Conservation (phyloP, 2,113 vertebrate genomes). For the Apteryx owenii region DNA sequence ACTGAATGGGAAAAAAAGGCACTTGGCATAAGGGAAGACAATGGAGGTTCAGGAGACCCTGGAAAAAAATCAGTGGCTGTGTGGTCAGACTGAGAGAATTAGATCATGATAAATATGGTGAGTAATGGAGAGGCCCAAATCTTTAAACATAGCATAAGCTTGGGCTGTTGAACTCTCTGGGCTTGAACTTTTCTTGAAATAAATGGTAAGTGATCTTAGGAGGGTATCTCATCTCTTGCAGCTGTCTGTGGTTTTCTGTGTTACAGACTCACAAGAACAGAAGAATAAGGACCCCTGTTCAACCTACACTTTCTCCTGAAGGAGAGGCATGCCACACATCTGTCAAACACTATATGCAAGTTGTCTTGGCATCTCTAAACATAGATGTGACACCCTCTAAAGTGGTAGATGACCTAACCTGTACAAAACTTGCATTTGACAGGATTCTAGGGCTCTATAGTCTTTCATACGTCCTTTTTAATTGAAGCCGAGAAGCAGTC, state of each 20-base stretch:
- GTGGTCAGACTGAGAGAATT: background rate
- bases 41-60: background rate
- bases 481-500: background rate
- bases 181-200: background rate
- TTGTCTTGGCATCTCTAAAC: background rate
- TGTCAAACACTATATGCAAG: background rate
- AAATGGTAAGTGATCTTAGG: background rate
- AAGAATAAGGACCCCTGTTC: background rate
- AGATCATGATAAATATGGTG: background rate
- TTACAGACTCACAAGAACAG: background rate
- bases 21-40: background rate
- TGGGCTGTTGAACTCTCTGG: background rate
- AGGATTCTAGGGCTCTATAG: background rate
- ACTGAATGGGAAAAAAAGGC: background rate
- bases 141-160: background rate
- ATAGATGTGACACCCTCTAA: background rate
- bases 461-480: background rate
- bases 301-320: background rate
- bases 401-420: background rate
- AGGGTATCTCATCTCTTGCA: background rate
- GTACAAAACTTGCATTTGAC: background rate
- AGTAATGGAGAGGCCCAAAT: background rate
- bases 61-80: background rate
- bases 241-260: background rate
- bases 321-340: background rate